Conservation (phyloP, 2,888 invertebrate genomes). For the Gymnosoma rotundatum region DNA sequence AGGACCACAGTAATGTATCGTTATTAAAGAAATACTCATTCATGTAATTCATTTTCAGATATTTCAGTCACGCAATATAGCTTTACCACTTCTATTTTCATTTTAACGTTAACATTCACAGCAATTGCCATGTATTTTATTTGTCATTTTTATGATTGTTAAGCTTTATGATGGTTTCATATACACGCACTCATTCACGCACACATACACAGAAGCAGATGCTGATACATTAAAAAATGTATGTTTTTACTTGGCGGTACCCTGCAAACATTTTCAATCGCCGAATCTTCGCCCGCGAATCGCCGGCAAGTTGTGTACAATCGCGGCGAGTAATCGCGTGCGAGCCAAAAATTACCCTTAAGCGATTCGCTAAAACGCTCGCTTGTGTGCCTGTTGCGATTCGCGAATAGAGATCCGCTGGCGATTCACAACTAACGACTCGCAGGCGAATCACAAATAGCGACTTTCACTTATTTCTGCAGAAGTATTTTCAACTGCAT, state of each 20-base stretch:
- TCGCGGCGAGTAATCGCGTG: no score
- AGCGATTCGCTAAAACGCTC: no score
- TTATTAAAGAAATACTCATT: slow-evolving; percentile 61
- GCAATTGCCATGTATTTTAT: slow-evolving; percentile 57
- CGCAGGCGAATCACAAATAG: no score
- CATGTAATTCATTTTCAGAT: slow-evolving; percentile 67
- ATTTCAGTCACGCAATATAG: slow-evolving; percentile 70
- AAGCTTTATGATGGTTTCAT: slow-evolving; percentile 50
- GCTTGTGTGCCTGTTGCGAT: no score
- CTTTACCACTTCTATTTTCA: slow-evolving; percentile 50
- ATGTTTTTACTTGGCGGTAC: slow-evolving; percentile 12
- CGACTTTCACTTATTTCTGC: no score
- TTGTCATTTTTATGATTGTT: slow-evolving; percentile 66
- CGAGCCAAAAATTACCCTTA: no score
- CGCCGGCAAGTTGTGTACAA: no score
- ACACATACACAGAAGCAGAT: not conserved
- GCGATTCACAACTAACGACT: no score
- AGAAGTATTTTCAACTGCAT: no score
- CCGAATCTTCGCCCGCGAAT: no score
- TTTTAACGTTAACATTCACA: slow-evolving; percentile 18
- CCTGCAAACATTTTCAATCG: no score
- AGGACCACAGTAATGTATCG: slow-evolving; percentile 51
- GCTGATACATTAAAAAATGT: not conserved
- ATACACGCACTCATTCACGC: not conserved
- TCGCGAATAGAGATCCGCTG: no score